Evolutionary conservation across 2,888 invertebrate genomes (phyloP), one percentile per base, ranked within the genome.

Genomic region (Xestoiulus laeticollis): DNA sequence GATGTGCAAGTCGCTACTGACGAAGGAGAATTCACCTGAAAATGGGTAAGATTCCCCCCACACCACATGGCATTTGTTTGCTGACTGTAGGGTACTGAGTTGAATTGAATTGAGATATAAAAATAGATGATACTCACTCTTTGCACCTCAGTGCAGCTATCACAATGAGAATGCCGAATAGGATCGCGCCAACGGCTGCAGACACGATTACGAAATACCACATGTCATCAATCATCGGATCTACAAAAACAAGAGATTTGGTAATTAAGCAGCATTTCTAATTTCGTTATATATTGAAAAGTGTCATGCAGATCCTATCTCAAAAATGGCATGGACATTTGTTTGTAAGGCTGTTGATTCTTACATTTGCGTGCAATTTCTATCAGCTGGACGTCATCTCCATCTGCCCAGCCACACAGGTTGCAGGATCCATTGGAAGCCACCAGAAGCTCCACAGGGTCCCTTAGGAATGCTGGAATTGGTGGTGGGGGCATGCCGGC

Each of bases 191-290:
- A 38, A 89, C 43, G 44, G 86, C 89, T 30, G 88, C 88, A 26
- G 89, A 88, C 59, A 88, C 82, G 53, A 89, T 85, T 8, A 87
- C 87, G 84, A 89, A 89, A 38, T 89, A 89, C 87, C 87, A 89
- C 84, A 87, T 86, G 68, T 89, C 89, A 86, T 89, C 89, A n/a
- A 88, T 68, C 19, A 32, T 86, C n/a, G 88, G 88, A 86, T 88
- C 88, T 88, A 48, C n/a, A 87, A 83, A 32, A 33, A 43, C 3
- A 86, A 86, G n/a, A n/a, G n/a, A n/a, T n/a, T n/a, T n/a, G n/a
- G n/a, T n/a, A n/a, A n/a, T n/a, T n/a, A n/a, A n/a, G n/a, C n/a
- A n/a, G n/a, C n/a, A n/a, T n/a, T n/a, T n/a, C n/a, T n/a, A n/a
- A n/a, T n/a, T n/a, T n/a, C n/a, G n/a, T n/a, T n/a, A n/a, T n/a